Conservation (phyloP, 2,888 invertebrate species). For the Ornithoptera alexandrae region DNA sequence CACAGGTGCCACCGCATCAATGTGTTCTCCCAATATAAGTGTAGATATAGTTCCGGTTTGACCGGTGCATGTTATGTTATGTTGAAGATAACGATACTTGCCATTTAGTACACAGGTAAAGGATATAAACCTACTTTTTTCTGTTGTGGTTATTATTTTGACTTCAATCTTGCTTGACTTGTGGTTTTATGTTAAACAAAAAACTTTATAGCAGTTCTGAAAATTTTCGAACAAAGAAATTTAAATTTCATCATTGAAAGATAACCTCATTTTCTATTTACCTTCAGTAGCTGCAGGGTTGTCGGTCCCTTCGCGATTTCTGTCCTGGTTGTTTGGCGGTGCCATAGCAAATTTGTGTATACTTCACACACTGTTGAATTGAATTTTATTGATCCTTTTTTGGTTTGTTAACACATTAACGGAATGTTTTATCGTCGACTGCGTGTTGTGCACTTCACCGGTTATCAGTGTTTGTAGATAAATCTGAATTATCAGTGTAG, state of each 20-base stretch:
- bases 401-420: constrained; percentile 50
- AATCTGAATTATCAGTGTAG: constrained; percentile 40
- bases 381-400: constrained; percentile 40
- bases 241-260: background rate
- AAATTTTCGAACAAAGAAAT: background rate
- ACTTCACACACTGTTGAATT: background rate
- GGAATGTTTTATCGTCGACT: constrained; percentile 53
- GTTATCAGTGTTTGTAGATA: constrained; percentile 50
- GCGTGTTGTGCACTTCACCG: constrained; percentile 45
- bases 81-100: background rate
- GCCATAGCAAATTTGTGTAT: constrained; percentile 48
- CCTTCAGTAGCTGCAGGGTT: constrained; percentile 58
- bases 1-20: too few relatives aligned
- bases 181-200: too few relatives aligned
- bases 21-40: too few relatives aligned
- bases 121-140: background rate
- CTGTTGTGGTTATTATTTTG: background rate
- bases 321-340: constrained; percentile 21
- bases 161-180: background rate
- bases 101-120: background rate
- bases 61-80: too few relatives aligned
- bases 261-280: constrained; percentile 34
- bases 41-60: too few relatives aligned
- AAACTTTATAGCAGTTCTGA: too few relatives aligned
- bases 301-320: constrained; percentile 47